Evolutionary conservation across 2,797 vertebrate species (phyloP).

Genomic region (Acipenser transmontanus): DNA sequence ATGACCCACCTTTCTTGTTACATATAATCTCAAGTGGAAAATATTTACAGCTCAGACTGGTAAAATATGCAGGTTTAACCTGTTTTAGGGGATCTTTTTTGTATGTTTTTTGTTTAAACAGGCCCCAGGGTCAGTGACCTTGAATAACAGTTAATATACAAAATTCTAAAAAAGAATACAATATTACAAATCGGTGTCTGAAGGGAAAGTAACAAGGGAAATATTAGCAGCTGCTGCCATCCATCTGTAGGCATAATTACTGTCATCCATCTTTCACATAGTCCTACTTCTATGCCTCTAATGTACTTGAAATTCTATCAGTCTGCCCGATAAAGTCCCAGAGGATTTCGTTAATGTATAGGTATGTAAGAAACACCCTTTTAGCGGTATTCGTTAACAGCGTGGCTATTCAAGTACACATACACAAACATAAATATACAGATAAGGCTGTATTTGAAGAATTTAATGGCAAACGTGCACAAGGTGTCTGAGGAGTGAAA

Average conservation of each 20-base stretch:
- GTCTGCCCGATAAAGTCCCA: slow-evolving; percentile 22
- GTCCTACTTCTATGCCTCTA: slow-evolving; percentile 24
- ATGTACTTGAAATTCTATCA: slow-evolving; percentile 31
- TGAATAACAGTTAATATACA: not conserved
- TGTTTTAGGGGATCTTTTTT: too few relatives aligned
- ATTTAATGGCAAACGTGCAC: too few relatives aligned
- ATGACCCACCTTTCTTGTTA: too few relatives aligned
- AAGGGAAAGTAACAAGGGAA: slow-evolving; percentile 30
- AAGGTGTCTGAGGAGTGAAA: too few relatives aligned
- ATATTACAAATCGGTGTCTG: slow-evolving; percentile 20
- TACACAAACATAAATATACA: too few relatives aligned
- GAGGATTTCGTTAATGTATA: slow-evolving; percentile 26
- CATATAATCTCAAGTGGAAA: too few relatives aligned
- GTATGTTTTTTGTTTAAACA: not conserved
- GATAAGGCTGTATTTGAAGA: too few relatives aligned
- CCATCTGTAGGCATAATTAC: slow-evolving; percentile 37
- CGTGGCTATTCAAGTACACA: too few relatives aligned
- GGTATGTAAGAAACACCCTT: too few relatives aligned
- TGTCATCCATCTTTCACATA: slow-evolving; percentile 40
- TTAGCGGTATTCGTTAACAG: too few relatives aligned
- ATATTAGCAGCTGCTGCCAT: slow-evolving; percentile 31
- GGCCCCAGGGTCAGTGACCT: not conserved
- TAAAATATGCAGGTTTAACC: too few relatives aligned
- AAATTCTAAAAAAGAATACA: slow-evolving; percentile 4
- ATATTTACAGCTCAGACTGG: too few relatives aligned